Conservation (phyloP, 2,888 invertebrate species). For the Macaria notata region DNA sequence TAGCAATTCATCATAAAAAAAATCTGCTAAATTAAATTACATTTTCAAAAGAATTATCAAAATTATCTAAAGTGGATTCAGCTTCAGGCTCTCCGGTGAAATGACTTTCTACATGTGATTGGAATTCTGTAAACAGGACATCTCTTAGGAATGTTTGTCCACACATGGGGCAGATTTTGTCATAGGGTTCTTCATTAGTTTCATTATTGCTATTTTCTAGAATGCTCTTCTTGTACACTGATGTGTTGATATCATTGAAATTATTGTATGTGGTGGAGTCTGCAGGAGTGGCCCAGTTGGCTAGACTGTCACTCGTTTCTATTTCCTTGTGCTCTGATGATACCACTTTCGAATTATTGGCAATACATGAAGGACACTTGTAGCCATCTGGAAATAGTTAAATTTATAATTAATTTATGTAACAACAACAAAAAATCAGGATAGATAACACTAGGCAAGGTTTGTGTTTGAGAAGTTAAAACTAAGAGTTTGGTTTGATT, state of each 20-base stretch:
- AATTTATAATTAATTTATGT: conserved; percentile 25
- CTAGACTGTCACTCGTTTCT: conserved; percentile 74
- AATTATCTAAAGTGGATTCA: conserved; percentile 79
- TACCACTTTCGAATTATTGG: conserved; percentile 55
- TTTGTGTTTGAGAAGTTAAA: no score
- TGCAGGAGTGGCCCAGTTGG: conserved; percentile 72
- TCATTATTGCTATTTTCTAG: conserved; percentile 45
- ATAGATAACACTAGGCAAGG: no score
- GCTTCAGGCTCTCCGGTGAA: conserved; percentile 83
- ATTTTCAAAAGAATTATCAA: conserved; percentile 74
- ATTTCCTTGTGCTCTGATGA: conserved; percentile 73
- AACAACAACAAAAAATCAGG: neutral
- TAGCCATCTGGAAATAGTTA: conserved; percentile 63
- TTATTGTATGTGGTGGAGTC: conserved; percentile 69
- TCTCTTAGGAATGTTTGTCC: conserved; percentile 83
- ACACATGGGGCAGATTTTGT: conserved; percentile 90
- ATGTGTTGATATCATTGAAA: conserved; percentile 60
- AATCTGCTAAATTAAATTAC: conserved; percentile 39
- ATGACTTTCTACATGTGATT: conserved; percentile 89
- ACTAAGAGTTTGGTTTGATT: no score
- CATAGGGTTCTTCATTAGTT: conserved; percentile 47
- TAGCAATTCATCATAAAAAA: no score
- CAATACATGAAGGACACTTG: conserved; percentile 65
- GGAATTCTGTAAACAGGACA: conserved; percentile 84
- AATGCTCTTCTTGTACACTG: conserved; percentile 52